Conservation (phyloP, 2,797 vertebrate genomes). For the Rhynchotus rufescens region DNA sequence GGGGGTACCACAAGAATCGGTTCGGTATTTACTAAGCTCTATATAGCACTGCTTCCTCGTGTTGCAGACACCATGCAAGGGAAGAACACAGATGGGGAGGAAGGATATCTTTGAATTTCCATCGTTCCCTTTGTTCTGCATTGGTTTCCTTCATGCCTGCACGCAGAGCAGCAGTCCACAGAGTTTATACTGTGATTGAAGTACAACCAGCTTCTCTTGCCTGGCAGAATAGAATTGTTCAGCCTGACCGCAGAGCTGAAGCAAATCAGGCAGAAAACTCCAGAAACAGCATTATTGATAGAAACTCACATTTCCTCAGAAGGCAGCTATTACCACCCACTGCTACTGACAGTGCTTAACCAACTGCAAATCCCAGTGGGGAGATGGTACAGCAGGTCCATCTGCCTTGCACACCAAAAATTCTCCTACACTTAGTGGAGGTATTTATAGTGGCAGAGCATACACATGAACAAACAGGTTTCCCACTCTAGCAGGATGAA, state of each 20-base stretch:
- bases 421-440: not conserved
- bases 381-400: not conserved
- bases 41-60: too few relatives aligned
- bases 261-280: not conserved
- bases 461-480: not conserved
- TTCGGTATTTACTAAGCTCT: not conserved
- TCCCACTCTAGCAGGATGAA: not conserved
- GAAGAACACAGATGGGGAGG: not conserved
- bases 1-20: not conserved
- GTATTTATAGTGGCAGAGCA: not conserved
- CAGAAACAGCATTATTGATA: not conserved
- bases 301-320: not conserved
- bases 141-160: not conserved
- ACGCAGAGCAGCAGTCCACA: not conserved
- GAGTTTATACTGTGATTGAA: not conserved
- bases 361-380: not conserved
- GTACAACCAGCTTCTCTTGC: not conserved
- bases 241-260: not conserved
- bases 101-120: not conserved
- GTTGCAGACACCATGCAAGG: not conserved
- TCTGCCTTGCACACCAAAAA: not conserved
- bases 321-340: not conserved
- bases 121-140: not conserved
- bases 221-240: conserved; percentile 10
- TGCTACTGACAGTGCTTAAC: not conserved